phyloP scores from a whole-genome alignment of 2,888 invertebrate species.

The Leucophora obtusa region DNA sequence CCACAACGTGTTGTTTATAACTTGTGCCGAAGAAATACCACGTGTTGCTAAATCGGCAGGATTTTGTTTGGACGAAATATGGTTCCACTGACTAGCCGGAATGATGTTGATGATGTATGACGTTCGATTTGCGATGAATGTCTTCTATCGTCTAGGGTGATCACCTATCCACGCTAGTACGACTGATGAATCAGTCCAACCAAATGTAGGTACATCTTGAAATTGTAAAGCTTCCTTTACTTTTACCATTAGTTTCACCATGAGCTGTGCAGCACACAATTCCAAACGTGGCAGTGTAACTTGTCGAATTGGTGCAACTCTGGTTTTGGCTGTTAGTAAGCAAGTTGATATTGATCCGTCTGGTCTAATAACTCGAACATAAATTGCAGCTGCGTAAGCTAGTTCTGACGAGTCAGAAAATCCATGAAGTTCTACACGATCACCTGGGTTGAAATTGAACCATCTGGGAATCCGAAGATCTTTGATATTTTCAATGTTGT shows the following conservation, averaged over 20 bases:
- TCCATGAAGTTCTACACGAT: slow-evolving; percentile 37
- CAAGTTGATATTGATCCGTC: neutral
- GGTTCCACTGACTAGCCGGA: slow-evolving; percentile 35
- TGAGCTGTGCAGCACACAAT: slow-evolving; percentile 52
- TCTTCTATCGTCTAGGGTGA: too few species aligned
- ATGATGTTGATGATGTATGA: slow-evolving; percentile 40
- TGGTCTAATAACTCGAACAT: slow-evolving; percentile 9
- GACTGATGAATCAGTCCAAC: slow-evolving; percentile 48
- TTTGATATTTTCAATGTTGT: slow-evolving; percentile 5
- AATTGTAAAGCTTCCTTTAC: slow-evolving; percentile 1
- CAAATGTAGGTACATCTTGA: neutral
- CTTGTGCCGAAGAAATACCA: slow-evolving; percentile 13
- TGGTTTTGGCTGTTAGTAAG: slow-evolving; percentile 40
- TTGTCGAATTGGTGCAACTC: slow-evolving; percentile 46
- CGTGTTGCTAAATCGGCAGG: slow-evolving; percentile 42
- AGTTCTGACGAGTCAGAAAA: slow-evolving; percentile 49
- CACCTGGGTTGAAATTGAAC: slow-evolving; percentile 6
- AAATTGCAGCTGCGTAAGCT: slow-evolving; percentile 48
- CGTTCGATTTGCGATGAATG: too few species aligned
- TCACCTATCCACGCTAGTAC: slow-evolving; percentile 39
- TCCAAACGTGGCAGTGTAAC: slow-evolving; percentile 44
- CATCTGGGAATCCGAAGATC: slow-evolving; percentile 36
- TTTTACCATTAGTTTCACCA: slow-evolving; percentile 38
- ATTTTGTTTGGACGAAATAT: slow-evolving; percentile 40
- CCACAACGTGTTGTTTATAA: neutral